A percentile compares a stretch with the other conserved stretches of the same genome.
These are phyloP conservation scores for Andrena haemorrhoa DNA, from an alignment of 2,888 invertebrate genomes.

Conservation along the genomic window DNA sequence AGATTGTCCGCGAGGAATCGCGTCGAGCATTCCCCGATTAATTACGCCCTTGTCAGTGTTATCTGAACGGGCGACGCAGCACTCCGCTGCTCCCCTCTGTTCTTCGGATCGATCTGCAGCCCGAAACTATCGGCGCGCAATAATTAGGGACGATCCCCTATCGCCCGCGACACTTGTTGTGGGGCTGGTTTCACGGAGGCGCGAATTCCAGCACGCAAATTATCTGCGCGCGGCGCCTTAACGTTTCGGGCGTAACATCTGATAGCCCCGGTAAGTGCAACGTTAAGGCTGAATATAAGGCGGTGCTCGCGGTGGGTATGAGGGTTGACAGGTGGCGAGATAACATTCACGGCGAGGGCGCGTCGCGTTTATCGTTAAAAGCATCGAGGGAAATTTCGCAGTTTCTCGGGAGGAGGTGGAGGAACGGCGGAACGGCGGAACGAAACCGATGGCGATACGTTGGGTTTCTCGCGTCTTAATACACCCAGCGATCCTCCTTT, in stretches of 20 bases:
- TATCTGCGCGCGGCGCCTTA: slow-evolving; percentile 62
- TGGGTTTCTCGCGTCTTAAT: slow-evolving; percentile 48
- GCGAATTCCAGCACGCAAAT: slow-evolving; percentile 59
- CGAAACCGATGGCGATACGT: slow-evolving; percentile 55
- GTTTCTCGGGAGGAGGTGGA: slow-evolving; percentile 48
- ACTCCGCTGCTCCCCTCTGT: too few relatives aligned
- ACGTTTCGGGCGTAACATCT: slow-evolving; percentile 72
- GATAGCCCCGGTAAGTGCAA: slow-evolving; percentile 73
- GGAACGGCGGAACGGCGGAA: slow-evolving; percentile 25
- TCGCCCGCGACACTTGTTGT: slow-evolving; percentile 9
- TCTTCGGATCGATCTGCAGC: neutral
- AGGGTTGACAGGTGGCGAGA: slow-evolving; percentile 75
- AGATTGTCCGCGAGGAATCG: too few relatives aligned
- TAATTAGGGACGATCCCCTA: slow-evolving; percentile 14
- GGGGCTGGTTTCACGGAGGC: slow-evolving; percentile 19
- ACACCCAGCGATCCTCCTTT: slow-evolving; percentile 43
- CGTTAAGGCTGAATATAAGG: slow-evolving; percentile 73
- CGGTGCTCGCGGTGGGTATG: slow-evolving; percentile 63
- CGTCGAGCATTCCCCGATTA: neutral
- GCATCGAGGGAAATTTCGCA: slow-evolving; percentile 75
- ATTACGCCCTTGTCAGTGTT: neutral
- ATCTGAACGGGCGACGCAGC: neutral
- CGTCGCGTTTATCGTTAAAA: slow-evolving; percentile 76
- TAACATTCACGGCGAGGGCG: slow-evolving; percentile 70
- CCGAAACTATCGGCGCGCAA: neutral